A percentile compares a stretch with the other conserved stretches of the same genome.
These are phyloP conservation scores for Sebastes iracundus DNA, from an alignment of 2,797 vertebrate species.

Conservation along the genomic window DNA sequence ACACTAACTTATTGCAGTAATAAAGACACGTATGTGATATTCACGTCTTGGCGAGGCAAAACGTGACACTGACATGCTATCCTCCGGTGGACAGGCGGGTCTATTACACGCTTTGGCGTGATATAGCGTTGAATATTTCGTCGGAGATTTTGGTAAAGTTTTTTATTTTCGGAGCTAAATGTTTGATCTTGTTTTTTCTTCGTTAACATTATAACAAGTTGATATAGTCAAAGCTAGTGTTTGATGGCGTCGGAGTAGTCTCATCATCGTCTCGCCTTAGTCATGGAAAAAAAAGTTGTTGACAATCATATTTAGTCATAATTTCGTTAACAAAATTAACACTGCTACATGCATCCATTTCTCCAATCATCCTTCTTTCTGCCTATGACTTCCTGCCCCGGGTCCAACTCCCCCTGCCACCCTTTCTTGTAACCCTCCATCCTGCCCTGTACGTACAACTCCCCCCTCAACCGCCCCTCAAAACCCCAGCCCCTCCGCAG, in stretches of 20 bases:
- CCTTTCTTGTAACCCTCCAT: slow-evolving; percentile 16
- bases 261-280: background rate
- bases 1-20: too few species aligned
- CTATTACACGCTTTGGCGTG: too few species aligned
- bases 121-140: background rate
- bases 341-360: background rate
- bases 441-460: slow-evolving; percentile 9
- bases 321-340: background rate
- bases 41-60: too few species aligned
- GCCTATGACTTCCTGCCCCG: slow-evolving; percentile 10
- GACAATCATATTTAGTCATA: background rate
- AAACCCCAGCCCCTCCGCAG: slow-evolving; percentile 77
- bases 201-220: background rate
- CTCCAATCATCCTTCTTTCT: background rate
- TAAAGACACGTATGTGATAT: too few species aligned
- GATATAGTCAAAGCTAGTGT: background rate
- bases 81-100: too few species aligned
- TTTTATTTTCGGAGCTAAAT: background rate
- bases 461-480: slow-evolving; percentile 3
- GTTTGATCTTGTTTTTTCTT: rapidly evolving
- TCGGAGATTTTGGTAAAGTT: background rate
- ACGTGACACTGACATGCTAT: too few species aligned
- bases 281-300: background rate
- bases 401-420: slow-evolving; percentile 12
- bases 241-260: background rate